Evolutionary conservation across 2,113 vertebrate species (phyloP), one percentile per base, ranked within the genome.

Genomic region (Rhombomys opimus): DNA sequence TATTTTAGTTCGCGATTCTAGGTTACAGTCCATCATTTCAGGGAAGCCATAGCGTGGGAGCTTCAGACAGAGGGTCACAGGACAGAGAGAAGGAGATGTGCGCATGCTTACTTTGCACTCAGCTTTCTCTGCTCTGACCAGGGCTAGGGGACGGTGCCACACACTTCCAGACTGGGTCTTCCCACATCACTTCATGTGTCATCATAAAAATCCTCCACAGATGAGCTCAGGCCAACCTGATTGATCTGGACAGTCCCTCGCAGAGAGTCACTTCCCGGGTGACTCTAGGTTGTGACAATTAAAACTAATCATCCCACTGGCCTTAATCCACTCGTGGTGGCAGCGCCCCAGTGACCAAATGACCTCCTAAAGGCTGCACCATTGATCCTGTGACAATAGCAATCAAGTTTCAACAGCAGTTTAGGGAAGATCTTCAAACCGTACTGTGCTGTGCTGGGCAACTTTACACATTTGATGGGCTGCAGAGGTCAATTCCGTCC

Each of bases 101-200:
- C 1, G 2, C 59, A 67, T 1, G 14, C 61, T 46, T 32, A 68
- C 10, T 35, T 10, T 6, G 11, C 10, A 4, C 10, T 3, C 41
- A 7, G 10, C 10, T 22, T 32, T 86, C 27, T 85, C 84, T 13
- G 11, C 18, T 11, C 38, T 35, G 6, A 3, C 17, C 13, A 8
- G 30, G 30, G 30, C 63, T 68, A 67, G 6, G 63, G 27, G 46
- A 35, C 2, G 0, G 63, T 22, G 41, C 27, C 63, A 50, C 18
- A 22, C n/a, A 52, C 84, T 11, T 46, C 65, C 61, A 65, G 59
- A 35, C 84, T 50, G 61, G 15, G 9, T 32, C 41, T 68, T 35
- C 17, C 30, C 14, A 32, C 2, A 14, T 52, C 17, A 35, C 11
- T 87, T 50, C 32, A 68, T 7, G 41, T 14, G 17, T 35, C 22